Evolutionary conservation across 2,113 vertebrate species (phyloP), one percentile per base, ranked within the genome.

Genomic region (Benitochromis conjunctus): DNA sequence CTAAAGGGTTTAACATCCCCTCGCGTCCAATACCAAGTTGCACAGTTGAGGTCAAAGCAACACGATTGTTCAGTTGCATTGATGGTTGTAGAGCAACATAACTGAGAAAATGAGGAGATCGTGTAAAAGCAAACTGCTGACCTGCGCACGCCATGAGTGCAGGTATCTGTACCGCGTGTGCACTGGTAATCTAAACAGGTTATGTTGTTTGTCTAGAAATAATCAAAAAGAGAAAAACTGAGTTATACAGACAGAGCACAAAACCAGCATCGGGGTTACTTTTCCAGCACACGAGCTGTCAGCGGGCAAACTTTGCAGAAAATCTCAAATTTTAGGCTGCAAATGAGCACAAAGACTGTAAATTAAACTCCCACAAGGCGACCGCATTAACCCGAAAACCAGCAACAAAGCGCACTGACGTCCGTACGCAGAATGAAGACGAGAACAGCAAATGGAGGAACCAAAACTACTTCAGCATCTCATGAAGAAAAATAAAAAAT

Each of bases 261-360:
- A 10, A 71, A 46, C 7, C 66, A 46, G 19, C n/a, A 16, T 71
- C 38, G 3, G 66, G 41, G 9, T 74, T 74, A 74, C 69, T 46
- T 46, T 46, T 46, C 21, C 1, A 1, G 21, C 0, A 74, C 14
- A 51, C 1, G 16, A 29, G 43, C 69, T 1, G 24, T 29, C 24
- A 51, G 43, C 43, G 51, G 43, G 14, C 10, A 18, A n/a, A 76
- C 69, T 76, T 31, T 76, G 3, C 14, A 19, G 41, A 76, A 31
- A 31, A 51, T 51, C 69, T 76, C 24, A 51, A 19, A n/a, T 76
- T 51, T 76, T 76, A 71, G 38, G 62, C 62, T 14, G 62, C 36
- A 66, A 66, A 7, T 71, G 66, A 46, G 21, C 66, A 26, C 41
- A 71, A 18, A 69, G 21, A 71, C 66, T 18, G 4, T 29, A 51